Base-by-base conservation (phyloP, 2,888 invertebrate genomes). In the Alviniconcha strummeri region DNA sequence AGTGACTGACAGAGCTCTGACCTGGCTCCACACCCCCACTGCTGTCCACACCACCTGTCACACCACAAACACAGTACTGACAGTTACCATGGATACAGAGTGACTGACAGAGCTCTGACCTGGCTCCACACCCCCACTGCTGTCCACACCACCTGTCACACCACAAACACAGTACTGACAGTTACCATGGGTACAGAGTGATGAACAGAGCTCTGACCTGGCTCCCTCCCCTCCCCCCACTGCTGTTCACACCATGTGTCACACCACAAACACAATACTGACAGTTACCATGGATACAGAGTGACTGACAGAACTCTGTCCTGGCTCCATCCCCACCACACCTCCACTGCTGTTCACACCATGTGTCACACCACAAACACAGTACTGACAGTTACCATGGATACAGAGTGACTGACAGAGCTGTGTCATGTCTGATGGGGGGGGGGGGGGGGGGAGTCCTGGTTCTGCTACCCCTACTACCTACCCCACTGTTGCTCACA, bases 261-360 rank as follows among this genome's bases (percentile, higher is more conserved):
- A 74, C 36, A 52, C 69, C 64, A 64, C 60, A 60, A 13, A 60
- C 11, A 64, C 64, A 64, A 3, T 36, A 36, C 36, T 36, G 36
- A 36, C 36, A 36, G 36, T 36, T 36, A 36, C 36, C 36, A 36
- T 36, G 36, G 36, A 36, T 36, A 36, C 36, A 36, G 36, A 36
- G 36, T 64, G 64, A 64, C 64, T 64, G 15, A 64, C 64, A 64
- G 9, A 64, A 4, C 36, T 36, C 36, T 36, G 36, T 36, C 83
- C 84, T 36, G 78, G 77, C 80, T 69, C 80, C 69, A n/a, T n/a
- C n/a, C n/a, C n/a, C n/a, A n/a, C n/a, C n/a, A 56, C 69, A 6
- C 55, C 69, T n/a, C 19, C n/a, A 55, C 69, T 80, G 69, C 69
- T 19, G 9, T 11, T 69, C 54, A 55, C 64, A 9, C 5, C 55